A percentile compares a stretch with the other conserved stretches of the same genome.
Evolutionary conservation across 2,797 vertebrate species (phyloP).

Genomic region (Gallinago stenura): DNA sequence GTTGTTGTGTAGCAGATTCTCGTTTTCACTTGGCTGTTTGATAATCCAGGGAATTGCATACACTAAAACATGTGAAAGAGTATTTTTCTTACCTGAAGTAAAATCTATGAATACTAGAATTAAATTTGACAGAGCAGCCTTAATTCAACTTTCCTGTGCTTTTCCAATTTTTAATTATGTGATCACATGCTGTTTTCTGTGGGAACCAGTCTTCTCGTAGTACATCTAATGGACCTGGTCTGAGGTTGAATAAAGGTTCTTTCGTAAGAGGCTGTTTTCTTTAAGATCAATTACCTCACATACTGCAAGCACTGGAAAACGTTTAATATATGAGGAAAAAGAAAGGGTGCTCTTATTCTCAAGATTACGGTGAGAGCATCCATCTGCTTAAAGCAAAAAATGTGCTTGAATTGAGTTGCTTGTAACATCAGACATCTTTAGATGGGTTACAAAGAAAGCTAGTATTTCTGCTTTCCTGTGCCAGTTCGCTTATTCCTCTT

Average conservation of each 20-base stretch:
- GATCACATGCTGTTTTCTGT: background rate
- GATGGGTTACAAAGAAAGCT: background rate
- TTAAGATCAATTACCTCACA: background rate
- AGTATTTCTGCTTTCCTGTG: background rate
- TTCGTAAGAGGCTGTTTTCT: background rate
- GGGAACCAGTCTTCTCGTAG: background rate
- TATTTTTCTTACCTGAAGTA: background rate
- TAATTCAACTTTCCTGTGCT: background rate
- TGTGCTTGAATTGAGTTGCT: background rate
- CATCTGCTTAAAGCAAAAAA: slow-evolving; percentile 11
- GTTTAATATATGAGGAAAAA: background rate
- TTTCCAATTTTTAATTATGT: background rate
- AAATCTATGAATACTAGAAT: background rate
- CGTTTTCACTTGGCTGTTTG: background rate
- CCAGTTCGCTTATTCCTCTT: background rate
- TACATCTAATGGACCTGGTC: background rate
- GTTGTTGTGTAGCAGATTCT: background rate
- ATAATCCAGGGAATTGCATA: background rate
- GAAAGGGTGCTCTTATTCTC: slow-evolving; percentile 18
- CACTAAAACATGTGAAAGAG: background rate
- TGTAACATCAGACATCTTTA: slow-evolving; percentile 21
- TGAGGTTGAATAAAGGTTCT: background rate
- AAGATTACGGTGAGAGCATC: background rate
- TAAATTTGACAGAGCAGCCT: background rate
- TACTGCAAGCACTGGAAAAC: background rate